These are phyloP conservation scores for Nibea coibor DNA, from an alignment of 2,113 vertebrate species.

Conservation along the genomic window DNA sequence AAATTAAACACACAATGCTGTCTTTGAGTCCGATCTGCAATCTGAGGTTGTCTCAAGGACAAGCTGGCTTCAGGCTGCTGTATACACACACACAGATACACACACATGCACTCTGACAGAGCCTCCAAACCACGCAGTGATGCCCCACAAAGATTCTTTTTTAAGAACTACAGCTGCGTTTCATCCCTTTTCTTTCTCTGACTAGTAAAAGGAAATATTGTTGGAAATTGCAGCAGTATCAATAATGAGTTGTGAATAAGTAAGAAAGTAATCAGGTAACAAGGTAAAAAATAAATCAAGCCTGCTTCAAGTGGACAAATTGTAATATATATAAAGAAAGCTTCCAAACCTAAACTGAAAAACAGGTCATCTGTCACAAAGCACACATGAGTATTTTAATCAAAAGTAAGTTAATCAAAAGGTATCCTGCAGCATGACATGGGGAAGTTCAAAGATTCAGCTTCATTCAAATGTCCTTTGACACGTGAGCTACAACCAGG, in stretches of 20 bases:
- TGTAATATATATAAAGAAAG: background rate
- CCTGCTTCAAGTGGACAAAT: background rate
- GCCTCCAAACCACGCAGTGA: background rate
- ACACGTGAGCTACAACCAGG: background rate
- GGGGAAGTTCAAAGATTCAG: background rate
- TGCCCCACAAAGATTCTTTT: background rate
- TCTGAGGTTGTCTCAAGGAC: constrained; percentile 73
- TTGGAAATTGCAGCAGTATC: background rate
- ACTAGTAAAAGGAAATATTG: background rate
- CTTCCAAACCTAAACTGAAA: background rate
- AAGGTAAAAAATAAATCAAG: background rate
- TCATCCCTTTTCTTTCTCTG: background rate
- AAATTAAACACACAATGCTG: constrained; percentile 70
- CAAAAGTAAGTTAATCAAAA: no score
- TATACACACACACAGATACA: constrained; percentile 17
- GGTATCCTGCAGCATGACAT: background rate
- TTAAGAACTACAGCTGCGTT: background rate
- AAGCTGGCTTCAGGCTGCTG: constrained; percentile 26
- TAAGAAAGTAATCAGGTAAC: background rate
- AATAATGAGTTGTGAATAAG: background rate
- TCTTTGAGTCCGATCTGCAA: constrained; percentile 64
- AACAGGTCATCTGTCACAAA: background rate
- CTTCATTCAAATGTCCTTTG: background rate
- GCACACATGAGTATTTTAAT: no score
- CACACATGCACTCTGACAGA: background rate